phyloP scores from a whole-genome alignment of 37 sponge, comb jelly and placozoan species.

The Oopsacas minuta region DNA sequence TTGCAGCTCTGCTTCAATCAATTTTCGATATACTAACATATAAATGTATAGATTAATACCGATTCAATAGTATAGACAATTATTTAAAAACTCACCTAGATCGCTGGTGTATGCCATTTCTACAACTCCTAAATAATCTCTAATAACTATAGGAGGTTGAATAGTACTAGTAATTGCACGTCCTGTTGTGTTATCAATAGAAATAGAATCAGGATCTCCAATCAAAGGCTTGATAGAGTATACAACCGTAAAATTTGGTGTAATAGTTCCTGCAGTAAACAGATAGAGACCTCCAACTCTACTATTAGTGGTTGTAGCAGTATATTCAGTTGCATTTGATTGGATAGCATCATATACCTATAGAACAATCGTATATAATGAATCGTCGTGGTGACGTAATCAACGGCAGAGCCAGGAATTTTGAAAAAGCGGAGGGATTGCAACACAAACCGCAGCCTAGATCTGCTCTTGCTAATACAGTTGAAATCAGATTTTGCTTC shows the following conservation, averaged over 20 bases:
- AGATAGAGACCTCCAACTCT: neutral
- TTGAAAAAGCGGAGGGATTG: no score
- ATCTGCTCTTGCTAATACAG: no score
- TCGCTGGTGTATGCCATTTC: neutral
- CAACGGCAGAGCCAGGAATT: no score
- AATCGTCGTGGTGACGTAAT: no score
- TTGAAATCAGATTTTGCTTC: no score
- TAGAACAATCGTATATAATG: no score
- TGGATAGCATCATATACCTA: neutral
- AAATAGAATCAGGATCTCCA: neutral
- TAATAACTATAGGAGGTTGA: neutral
- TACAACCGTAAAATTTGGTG: neutral
- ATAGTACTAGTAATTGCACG: neutral
- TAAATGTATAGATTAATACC: no score
- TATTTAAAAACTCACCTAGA: no score
- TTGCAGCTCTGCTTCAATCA: no score
- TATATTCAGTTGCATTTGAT: neutral
- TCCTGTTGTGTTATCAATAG: neutral
- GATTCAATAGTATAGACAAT: no score
- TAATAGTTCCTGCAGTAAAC: neutral
- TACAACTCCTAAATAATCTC: neutral
- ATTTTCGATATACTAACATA: no score
- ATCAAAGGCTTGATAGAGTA: neutral
- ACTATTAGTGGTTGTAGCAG: neutral
- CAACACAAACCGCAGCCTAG: no score